These are phyloP conservation scores for Madoqua kirkii DNA, from an alignment of 2,113 vertebrate genomes.

Conservation along the genomic window DNA sequence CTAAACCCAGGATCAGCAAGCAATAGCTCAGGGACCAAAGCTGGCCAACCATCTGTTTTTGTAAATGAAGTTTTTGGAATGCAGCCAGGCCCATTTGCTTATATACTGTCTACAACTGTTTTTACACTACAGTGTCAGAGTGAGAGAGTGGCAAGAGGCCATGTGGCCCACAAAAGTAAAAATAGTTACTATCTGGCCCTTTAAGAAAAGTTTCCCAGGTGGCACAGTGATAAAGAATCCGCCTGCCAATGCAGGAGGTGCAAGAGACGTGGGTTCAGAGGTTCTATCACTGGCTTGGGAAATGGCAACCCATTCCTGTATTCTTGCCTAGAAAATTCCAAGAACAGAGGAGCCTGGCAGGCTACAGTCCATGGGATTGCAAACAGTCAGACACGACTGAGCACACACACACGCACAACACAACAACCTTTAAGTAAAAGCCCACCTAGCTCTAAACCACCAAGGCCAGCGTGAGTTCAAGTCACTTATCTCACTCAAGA, in stretches of 20 bases:
- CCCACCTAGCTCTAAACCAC: background rate
- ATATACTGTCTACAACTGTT: background rate
- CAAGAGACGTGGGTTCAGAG: background rate
- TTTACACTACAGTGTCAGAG: background rate
- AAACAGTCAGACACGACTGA: background rate
- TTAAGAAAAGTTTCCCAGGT: background rate
- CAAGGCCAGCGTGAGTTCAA: background rate
- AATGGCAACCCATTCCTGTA: background rate
- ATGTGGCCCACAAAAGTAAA: background rate
- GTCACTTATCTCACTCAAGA: background rate
- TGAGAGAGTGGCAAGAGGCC: background rate
- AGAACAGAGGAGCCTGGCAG: background rate
- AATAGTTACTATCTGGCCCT: background rate
- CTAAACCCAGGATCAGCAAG: background rate
- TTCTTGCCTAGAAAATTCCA: background rate
- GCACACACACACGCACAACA: background rate
- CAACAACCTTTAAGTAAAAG: background rate
- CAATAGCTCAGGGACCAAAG: background rate
- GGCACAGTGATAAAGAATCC: background rate
- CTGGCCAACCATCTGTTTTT: background rate
- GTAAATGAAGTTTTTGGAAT: background rate
- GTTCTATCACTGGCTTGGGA: background rate
- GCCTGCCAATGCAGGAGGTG: background rate
- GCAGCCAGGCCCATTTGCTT: background rate
- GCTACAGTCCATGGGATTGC: background rate